Percentiles rank a stretch among this genome's conserved stretches.
Evolutionary conservation across 2,113 vertebrate species (phyloP).

Genomic region (Protomyctophum bolini): DNA sequence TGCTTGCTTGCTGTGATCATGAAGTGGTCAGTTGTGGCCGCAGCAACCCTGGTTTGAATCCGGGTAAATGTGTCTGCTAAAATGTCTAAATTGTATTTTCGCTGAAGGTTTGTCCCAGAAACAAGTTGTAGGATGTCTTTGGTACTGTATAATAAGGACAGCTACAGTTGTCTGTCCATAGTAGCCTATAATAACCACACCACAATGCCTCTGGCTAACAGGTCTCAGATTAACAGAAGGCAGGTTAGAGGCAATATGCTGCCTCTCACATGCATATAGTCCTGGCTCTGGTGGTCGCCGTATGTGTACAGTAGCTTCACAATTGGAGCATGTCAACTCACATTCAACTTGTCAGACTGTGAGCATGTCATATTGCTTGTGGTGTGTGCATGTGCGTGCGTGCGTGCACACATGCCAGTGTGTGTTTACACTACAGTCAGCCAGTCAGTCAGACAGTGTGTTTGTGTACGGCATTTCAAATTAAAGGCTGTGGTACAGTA

Average conservation of each 20-base stretch:
- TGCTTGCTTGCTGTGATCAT: too few relatives aligned
- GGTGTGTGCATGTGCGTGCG: constrained; percentile 31
- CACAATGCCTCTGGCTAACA: constrained; percentile 63
- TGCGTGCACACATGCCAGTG: constrained; percentile 13
- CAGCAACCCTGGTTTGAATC: too few relatives aligned
- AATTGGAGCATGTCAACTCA: constrained; percentile 74
- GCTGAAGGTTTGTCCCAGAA: too few relatives aligned
- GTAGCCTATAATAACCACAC: constrained; percentile 48
- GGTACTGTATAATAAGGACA: constrained; percentile 37
- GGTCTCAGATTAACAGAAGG: constrained; percentile 56
- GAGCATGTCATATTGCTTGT: neutral
- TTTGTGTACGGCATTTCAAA: constrained; percentile 69
- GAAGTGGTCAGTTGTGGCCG: too few relatives aligned
- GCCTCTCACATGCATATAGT: constrained; percentile 54
- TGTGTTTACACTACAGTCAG: constrained; percentile 41
- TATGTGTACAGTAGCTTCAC: constrained; percentile 58
- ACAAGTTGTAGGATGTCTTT: too few relatives aligned
- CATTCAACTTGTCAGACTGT: constrained; percentile 40
- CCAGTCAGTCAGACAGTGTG: constrained; percentile 53
- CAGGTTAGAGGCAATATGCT: constrained; percentile 43
- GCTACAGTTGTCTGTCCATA: constrained; percentile 51
- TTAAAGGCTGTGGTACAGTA: constrained; percentile 67
- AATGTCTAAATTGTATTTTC: too few relatives aligned
- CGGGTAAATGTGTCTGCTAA: too few relatives aligned
- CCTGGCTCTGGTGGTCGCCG: constrained; percentile 51